Base-by-base conservation (phyloP, 2,113 vertebrate species). In the Mirza zaza region DNA sequence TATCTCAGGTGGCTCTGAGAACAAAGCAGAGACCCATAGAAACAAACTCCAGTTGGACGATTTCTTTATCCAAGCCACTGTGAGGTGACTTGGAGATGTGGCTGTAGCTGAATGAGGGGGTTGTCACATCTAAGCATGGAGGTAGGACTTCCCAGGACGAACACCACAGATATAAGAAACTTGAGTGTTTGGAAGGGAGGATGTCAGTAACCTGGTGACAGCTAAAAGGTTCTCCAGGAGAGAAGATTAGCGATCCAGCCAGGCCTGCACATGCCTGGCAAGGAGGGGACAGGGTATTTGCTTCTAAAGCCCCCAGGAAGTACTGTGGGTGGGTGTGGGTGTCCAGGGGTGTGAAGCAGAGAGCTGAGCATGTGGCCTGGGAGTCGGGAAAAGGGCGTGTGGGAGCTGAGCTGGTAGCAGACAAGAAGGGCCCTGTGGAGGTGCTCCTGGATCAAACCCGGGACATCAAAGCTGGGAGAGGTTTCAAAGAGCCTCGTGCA, bases 21-120 rank as follows among this genome's bases (percentile, higher is more conserved):
- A 96, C 93, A 96, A 97, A 98, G 80, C 81, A 42, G 87, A 81
- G 18, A 50, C 8, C 67, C 73, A 8, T 21, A 42, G 34, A 4
- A 65, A 68, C 23, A 86, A 50, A 36, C 48, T 10, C 13, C 13
- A 45, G 42, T 3, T 65, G 45, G 73, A 25, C 71, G 42, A 50
- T 59, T 77, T 91, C 89, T 96, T 84, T 71, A 59, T 68, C 65
- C 59, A 34, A 85, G 59, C 48, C 32, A 71, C 2, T 48, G 25
- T 8, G 80, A 61, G n/a, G 45, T 61, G 42, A 25, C 68, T 45
- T 8, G 11, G 63, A 68, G 73, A 65, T 68, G 50, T 80, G 61
- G 29, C 36, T 23, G 65, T 57, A 45, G 42, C 71, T 48, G 42
- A 73, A 63, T 7, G 17, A 80, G 48, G 45, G 48, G 70, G 15